Conservation (phyloP, 2,888 invertebrate genomes). For the Parthenolecanium corni region DNA sequence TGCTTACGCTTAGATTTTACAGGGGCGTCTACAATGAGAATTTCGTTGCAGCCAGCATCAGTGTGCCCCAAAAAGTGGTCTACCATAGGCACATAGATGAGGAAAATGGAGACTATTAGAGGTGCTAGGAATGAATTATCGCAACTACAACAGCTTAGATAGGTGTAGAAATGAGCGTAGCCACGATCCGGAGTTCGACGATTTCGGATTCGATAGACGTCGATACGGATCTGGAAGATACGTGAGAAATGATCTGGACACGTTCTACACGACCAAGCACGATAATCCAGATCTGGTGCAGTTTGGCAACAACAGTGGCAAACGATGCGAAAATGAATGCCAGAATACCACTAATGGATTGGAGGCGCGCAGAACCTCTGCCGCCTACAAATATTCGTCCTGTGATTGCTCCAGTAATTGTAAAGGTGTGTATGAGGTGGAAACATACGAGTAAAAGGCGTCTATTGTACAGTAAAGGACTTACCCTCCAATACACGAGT, state of each 20-base stretch:
- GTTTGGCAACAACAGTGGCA: constrained; percentile 5
- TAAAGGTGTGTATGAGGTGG: neutral
- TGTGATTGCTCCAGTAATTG: neutral
- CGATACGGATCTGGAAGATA: constrained; percentile 20
- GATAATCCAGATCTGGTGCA: constrained; percentile 25
- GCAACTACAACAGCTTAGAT: constrained; percentile 24
- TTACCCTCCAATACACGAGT: no score
- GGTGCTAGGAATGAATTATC: constrained; percentile 13
- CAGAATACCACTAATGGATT: neutral
- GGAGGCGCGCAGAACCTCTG: neutral
- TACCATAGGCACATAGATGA: neutral
- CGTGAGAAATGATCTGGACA: constrained; percentile 11
- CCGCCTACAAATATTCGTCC: neutral
- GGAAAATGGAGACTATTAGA: neutral
- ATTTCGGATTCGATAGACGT: constrained; percentile 21
- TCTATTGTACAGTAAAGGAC: no score
- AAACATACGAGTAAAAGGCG: no score
- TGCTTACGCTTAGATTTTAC: neutral
- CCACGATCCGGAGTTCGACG: constrained; percentile 17
- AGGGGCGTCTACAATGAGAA: neutral
- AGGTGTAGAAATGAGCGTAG: constrained; percentile 15
- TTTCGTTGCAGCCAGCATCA: neutral
- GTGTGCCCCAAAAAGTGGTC: neutral
- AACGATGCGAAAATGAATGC: neutral
- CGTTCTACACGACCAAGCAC: constrained; percentile 1